Evolutionary conservation across 2,113 vertebrate species (phyloP), one percentile per base, ranked within the genome.

Genomic region (Isichthys henryi): DNA sequence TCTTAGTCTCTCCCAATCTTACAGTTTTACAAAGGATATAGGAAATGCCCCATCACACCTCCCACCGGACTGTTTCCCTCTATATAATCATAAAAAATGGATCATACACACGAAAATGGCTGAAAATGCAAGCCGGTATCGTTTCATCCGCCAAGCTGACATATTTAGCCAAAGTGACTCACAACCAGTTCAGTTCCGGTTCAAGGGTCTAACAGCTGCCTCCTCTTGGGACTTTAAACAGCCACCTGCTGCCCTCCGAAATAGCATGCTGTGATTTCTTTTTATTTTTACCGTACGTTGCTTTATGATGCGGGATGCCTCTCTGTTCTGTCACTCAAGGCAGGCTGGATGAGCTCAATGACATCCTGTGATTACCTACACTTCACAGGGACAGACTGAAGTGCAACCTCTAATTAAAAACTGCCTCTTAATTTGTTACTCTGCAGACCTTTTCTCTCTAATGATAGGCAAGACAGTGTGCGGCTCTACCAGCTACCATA

Each of bases 401-500:
- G 89, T 77, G 84, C 52, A 46, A 35, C 62, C 45, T 52, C 48
- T 74, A 87, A 87, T 87, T 80, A 90, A 52, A 90, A 87, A 77
- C 84, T 43, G 46, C 85, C 62, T 87, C 66, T 77, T 90, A 87
- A 90, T 90, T 90, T 77, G 85, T 45, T 52, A 48, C 85, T 90
- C 84, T 70, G 66, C 27, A 45, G 85, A 90, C 66, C 85, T 43
- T 43, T 53, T 13, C 48, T 13, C 87, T 87, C 11, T 53, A 87
- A 53, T 90, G 46, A 80, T 31, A 77, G 45, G 48, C 35, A 48
- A 70, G 85, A 87, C 58, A 5, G 48, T 9, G 49, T 13, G 5
- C 13, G n/a, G 21, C 8, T 87, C 31, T 35, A 43, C 89, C 49
- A 52, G 49, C 21, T 74, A 35, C 31, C 85, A 53, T 53, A 84